phyloP scores from a whole-genome alignment of 1,140 invertebrate species.

The Aphelenchoides fujianensis region DNA sequence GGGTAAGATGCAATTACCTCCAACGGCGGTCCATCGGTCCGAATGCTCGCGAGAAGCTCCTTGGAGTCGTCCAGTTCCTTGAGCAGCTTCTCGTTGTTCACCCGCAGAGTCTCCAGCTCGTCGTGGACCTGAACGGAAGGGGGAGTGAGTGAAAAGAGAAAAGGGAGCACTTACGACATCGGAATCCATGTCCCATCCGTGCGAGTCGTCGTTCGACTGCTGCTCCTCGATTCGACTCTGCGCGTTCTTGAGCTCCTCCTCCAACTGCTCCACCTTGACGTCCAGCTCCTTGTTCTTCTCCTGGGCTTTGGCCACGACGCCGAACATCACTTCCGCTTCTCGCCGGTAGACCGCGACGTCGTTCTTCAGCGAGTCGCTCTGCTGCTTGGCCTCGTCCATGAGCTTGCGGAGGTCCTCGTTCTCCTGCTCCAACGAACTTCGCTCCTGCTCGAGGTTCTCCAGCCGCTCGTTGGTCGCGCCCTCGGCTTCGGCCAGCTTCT shows the following conservation, averaged over 20 bases:
- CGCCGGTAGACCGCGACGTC: not conserved
- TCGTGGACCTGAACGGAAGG: slow-evolving; percentile 11
- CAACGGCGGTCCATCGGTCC: slow-evolving; percentile 7
- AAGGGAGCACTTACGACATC: slow-evolving; percentile 4
- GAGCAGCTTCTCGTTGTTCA: not conserved
- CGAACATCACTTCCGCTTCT: slow-evolving; percentile 16
- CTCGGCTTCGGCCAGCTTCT: not conserved
- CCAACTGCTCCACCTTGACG: not conserved
- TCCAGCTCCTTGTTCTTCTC: slow-evolving; percentile 15
- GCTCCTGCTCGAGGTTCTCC: slow-evolving; percentile 1
- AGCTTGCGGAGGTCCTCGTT: not conserved
- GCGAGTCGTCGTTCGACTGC: not conserved
- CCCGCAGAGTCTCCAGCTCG: slow-evolving; percentile 7
- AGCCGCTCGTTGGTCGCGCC: not conserved
- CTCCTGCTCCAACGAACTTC: not conserved
- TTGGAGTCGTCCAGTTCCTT: slow-evolving; percentile 13
- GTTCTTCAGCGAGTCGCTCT: slow-evolving; percentile 7
- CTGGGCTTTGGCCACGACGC: not conserved
- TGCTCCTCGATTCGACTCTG: not conserved
- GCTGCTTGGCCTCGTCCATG: not conserved
- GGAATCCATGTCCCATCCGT: slow-evolving; percentile 9
- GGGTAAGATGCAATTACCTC: not conserved
- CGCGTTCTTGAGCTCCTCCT: slow-evolving; percentile 6
- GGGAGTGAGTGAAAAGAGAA: not conserved
- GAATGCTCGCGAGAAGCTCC: not conserved